phyloP scores from a whole-genome alignment of 2,797 vertebrate genomes.

The Lophius americanus region DNA sequence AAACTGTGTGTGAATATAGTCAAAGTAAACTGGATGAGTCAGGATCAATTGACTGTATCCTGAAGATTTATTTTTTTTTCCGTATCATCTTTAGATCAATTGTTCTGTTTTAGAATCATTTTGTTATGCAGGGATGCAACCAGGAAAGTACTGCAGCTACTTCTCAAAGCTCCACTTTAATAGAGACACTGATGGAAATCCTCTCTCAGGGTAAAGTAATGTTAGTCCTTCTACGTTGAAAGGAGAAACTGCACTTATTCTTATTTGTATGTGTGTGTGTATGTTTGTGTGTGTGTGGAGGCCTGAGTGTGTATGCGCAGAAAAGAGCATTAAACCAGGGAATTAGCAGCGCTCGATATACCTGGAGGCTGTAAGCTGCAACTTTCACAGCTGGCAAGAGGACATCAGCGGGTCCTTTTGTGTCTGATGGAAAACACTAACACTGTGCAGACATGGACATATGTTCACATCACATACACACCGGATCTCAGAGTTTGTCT shows the following conservation, averaged over 20 bases:
- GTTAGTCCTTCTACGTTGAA: conserved; percentile 11
- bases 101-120: conserved; percentile 27
- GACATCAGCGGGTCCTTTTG: conserved; percentile 37
- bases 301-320: background rate
- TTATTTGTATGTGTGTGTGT: background rate
- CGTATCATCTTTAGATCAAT: conserved; percentile 35
- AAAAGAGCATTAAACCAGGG: conserved; percentile 41
- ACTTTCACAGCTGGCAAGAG: conserved; percentile 57
- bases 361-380: conserved; percentile 46
- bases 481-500: conserved; percentile 17
- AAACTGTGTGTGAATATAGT: conserved; percentile 25
- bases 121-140: conserved; percentile 17
- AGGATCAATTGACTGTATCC: conserved; percentile 34
- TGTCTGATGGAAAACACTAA: conserved; percentile 36
- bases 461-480: conserved; percentile 13
- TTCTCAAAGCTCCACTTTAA: conserved; percentile 31
- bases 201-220: conserved; percentile 24
- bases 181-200: conserved; percentile 27
- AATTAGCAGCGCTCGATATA: conserved; percentile 48
- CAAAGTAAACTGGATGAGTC: conserved; percentile 28
- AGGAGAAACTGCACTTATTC: conserved; percentile 21
- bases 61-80: conserved; percentile 13
- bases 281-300: conserved; percentile 14
- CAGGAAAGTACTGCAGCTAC: conserved; percentile 12
- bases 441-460: no score